Base-by-base conservation (phyloP, 2,888 invertebrate genomes). In the Oscheius sp. region DNA sequence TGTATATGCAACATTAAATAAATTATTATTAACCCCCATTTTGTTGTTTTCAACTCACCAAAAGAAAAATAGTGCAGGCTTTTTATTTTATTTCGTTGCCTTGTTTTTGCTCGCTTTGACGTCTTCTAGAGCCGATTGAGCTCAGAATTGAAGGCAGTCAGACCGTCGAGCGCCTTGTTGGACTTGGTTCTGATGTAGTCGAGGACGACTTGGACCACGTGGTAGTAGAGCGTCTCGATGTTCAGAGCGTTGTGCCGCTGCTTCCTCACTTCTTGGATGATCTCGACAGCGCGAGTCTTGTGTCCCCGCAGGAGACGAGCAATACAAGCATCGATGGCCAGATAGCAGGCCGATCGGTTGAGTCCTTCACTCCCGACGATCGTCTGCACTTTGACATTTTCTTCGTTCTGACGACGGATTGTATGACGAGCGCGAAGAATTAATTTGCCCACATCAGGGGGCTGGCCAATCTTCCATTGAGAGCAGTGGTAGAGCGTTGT, bases 401-500 rank as follows among this genome's bases (percentile, higher is more conserved):
- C 42, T 12, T 17, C n/a, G 42, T n/a, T 12, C 42, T 42, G 42
- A 8, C 53, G 20, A n/a, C n/a, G n/a, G n/a, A n/a, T n/a, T n/a
- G n/a, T n/a, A n/a, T n/a, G n/a, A n/a, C n/a, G n/a, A n/a, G n/a
- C n/a, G n/a, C n/a, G n/a, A n/a, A n/a, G n/a, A n/a, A n/a, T n/a
- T n/a, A n/a, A n/a, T n/a, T n/a, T n/a, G 6, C n/a, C 12, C 17
- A 23, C 39, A 25, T 33, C 33, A 25, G 17, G 17, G 6, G 29
- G 3, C 2, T 61, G 39, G 23, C 8, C 17, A 15, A n/a, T n/a
- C n/a, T 23, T 29, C 64, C 64, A 65, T 2, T n/a, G 12, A 20
- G 52, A 6, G 20, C 8, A 65, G 27, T 65, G 64, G 52, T 39
- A 34, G 25, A 65, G 1, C 12, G n/a, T 34, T 10, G 65, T 55